Evolutionary conservation across 2,888 invertebrate genomes (phyloP), one percentile per base, ranked within the genome.

Genomic region (Dolomedes plantarius): DNA sequence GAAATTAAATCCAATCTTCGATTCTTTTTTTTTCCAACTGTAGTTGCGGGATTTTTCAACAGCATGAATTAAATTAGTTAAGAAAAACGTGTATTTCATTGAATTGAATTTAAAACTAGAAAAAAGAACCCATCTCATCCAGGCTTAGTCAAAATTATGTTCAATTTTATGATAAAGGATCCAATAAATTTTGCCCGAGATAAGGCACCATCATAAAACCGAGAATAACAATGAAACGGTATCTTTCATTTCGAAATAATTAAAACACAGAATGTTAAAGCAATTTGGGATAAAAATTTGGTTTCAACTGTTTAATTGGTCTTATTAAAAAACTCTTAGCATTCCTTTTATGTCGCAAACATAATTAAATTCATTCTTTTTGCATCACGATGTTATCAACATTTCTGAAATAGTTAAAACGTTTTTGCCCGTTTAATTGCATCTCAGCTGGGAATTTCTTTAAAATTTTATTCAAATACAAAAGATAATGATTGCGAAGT

Each of bases 351-450:
- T 46, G 41, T 46, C 41, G 41, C 41, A 46, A 46, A 46, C 41
- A 46, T 46, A 46, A 46, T 46, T 46, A 46, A 46, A 46, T 46
- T 46, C 41, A 46, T 46, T 46, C 41, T 46, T 46, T 46, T 46
- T n/a, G 41, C n/a, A n/a, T n/a, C 41, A 46, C 41, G 41, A 46
- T n/a, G n/a, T 46, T 46, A 46, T 46, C 41, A 46, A 13, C 41
- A 46, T 46, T 46, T 46, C 16, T 46, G 41, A 46, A 46, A 46
- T 46, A 46, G 41, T 46, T 46, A 46, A 46, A n/a, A 41, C 1
- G 6, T 46, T n/a, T 46, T 46, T 46, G 16, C 13, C 16, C 41
- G 16, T 46, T 46, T 46, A 46, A 46, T 46, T 46, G 41, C 41
- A 46, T 46, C 16, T 46, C 41, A 11, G 41, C 16, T 6, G 41